A percentile compares a stretch with the other conserved stretches of the same genome.
Evolutionary conservation across 1,140 invertebrate genomes (phyloP).

Genomic region (Brachionus paranguensis): DNA sequence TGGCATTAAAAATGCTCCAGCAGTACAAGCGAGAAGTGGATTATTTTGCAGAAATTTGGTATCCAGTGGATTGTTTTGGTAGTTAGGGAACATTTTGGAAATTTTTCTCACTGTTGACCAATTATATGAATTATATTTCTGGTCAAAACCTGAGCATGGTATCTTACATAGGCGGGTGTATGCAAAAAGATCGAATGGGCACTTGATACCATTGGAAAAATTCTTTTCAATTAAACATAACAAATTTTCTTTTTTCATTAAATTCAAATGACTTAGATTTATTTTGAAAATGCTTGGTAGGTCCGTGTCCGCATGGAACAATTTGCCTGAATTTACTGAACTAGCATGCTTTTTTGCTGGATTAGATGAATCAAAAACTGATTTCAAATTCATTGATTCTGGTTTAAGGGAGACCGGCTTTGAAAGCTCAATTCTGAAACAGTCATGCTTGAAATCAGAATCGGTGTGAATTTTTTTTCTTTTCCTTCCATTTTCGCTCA

Average conservation of each 20-base stretch:
- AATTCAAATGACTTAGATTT: background rate
- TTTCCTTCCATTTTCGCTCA: background rate
- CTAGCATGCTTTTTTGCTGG: background rate
- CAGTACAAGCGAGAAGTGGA: background rate
- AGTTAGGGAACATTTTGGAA: background rate
- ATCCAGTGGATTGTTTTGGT: background rate
- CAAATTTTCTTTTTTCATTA: constrained; percentile 19
- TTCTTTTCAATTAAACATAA: constrained; percentile 27
- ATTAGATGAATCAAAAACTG: background rate
- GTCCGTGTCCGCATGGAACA: background rate
- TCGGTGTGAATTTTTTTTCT: background rate
- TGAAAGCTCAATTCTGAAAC: background rate
- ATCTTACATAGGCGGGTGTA: background rate
- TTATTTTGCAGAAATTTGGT: background rate
- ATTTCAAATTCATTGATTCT: background rate
- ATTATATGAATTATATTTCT: background rate
- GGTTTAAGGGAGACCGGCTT: background rate
- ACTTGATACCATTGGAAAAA: background rate
- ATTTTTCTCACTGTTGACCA: background rate
- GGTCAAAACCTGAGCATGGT: background rate
- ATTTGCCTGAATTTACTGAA: background rate
- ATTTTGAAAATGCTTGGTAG: background rate
- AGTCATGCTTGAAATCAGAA: background rate
- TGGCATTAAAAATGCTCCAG: constrained; percentile 1
- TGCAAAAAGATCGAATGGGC: constrained; percentile 21